Evolutionary conservation across 2,113 vertebrate genomes (phyloP).

Genomic region (Phoenicopterus ruber): DNA sequence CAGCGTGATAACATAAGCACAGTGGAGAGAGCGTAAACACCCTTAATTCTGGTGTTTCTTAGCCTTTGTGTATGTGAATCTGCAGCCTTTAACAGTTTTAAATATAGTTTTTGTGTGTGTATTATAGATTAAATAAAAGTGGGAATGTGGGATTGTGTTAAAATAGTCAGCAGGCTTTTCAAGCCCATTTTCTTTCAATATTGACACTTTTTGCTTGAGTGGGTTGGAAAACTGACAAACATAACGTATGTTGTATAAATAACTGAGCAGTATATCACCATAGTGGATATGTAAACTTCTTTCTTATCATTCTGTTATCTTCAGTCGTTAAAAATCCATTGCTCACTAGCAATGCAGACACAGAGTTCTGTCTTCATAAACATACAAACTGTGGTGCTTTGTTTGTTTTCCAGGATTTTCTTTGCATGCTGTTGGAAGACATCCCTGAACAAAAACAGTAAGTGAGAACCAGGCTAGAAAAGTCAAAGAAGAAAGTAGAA

Average conservation of each 20-base stretch:
- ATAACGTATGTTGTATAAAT: neutral
- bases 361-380: neutral
- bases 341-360: neutral
- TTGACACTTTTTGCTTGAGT: neutral
- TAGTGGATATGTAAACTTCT: neutral
- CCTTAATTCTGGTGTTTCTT: neutral
- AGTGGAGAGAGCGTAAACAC: neutral
- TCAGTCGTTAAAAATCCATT: neutral
- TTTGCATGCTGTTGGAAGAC: conserved; percentile 85
- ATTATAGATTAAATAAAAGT: neutral
- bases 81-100: neutral
- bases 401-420: conserved; percentile 86
- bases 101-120: neutral
- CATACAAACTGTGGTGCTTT: conserved; percentile 22
- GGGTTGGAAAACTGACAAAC: conserved; percentile 5
- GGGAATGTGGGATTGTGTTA: neutral
- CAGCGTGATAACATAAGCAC: neutral
- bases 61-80: neutral
- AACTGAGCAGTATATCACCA: neutral
- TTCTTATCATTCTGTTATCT: neutral
- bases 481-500: neutral
- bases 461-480: conserved; percentile 45
- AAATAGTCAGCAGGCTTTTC: conserved; percentile 18
- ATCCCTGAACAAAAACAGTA: conserved; percentile 85
- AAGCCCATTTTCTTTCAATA: neutral